phyloP scores from a whole-genome alignment of 2,797 vertebrate genomes.

The Parauchenoglanis punctatus region DNA sequence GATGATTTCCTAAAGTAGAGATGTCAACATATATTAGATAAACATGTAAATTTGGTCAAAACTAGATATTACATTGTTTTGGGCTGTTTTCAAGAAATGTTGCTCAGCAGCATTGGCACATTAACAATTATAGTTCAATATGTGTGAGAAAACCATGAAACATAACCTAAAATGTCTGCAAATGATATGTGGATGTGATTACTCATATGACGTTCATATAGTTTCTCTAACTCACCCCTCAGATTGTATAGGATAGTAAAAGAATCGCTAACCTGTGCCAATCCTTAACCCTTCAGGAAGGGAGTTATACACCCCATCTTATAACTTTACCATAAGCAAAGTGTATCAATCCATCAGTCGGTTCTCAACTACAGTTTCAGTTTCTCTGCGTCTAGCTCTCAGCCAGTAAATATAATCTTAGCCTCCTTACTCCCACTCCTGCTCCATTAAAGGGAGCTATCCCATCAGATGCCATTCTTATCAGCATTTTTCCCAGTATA shows the following conservation, averaged over 20 bases:
- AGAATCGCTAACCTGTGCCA: not conserved
- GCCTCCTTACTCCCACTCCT: constrained; percentile 25
- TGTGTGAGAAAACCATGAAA: not conserved
- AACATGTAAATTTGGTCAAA: not conserved
- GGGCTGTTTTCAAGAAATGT: not conserved
- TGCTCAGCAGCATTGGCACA: not conserved
- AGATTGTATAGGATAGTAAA: not conserved
- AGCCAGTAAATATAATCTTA: constrained; percentile 43
- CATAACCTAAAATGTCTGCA: not conserved
- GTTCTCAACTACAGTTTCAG: constrained; percentile 20
- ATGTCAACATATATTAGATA: not conserved
- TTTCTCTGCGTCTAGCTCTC: constrained; percentile 18
- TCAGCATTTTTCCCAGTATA: constrained; percentile 39
- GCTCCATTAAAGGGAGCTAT: constrained; percentile 32
- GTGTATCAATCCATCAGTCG: constrained; percentile 33
- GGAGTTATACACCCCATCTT: not conserved
- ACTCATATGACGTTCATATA: not conserved
- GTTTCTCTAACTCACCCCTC: not conserved
- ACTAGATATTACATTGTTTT: not conserved
- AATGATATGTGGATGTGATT: not conserved
- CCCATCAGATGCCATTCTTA: constrained; percentile 51
- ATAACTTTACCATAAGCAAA: not conserved
- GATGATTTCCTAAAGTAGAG: not conserved
- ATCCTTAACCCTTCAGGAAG: not conserved
- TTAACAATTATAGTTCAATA: not conserved